Base-by-base conservation (phyloP, 1,140 invertebrate species). In the Drosophila mayri region DNA sequence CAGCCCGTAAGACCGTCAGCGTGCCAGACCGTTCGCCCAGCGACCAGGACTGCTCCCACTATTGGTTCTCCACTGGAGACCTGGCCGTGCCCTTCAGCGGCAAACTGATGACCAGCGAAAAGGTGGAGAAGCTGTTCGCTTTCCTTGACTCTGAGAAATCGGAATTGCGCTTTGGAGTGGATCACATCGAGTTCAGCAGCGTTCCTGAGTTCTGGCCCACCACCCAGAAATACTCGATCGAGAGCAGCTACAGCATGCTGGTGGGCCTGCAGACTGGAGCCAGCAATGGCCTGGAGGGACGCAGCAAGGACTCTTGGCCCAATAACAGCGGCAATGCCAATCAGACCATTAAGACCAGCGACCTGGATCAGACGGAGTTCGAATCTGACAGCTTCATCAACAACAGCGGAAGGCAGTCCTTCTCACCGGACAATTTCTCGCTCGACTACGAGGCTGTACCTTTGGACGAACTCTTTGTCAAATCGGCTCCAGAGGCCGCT, bases 191-290 rank as follows among this genome's bases (percentile, higher is more conserved):
- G 28, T 92, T 92, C 11, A 90, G 88, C 62, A 74, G 65, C 38
- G 55, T 74, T 7, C 88, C 84, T 0, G 91, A 92, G 54, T 90
- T 83, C 35, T 82, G 76, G 74, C 49, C 59, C 16, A 75, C 59
- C 1, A 54, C 73, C 22, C 73, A 81, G n/a, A 92, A 87, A 61
- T 91, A 87, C 47, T 92, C 91, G 35, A 90, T 92, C 18, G 91
- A 92, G 52, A 92, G 91, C 43, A 90, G 63, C 65, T 92, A 92
- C 77, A 90, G 91, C 79, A 91, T 92, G 79, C 57, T 92, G 49
- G 87, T 92, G 20, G 91, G 91, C 9, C 55, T 92, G 35, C 91
- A 92, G 70, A 74, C 88, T 3, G 88, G 91, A 12, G 62, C 50
- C n/a, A 90, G 78, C 50, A 92, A 90, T 37, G 91, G 87, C 0